These are phyloP conservation scores for Cottoperca gobio DNA, from an alignment of 2,797 vertebrate genomes.

Conservation along the genomic window DNA sequence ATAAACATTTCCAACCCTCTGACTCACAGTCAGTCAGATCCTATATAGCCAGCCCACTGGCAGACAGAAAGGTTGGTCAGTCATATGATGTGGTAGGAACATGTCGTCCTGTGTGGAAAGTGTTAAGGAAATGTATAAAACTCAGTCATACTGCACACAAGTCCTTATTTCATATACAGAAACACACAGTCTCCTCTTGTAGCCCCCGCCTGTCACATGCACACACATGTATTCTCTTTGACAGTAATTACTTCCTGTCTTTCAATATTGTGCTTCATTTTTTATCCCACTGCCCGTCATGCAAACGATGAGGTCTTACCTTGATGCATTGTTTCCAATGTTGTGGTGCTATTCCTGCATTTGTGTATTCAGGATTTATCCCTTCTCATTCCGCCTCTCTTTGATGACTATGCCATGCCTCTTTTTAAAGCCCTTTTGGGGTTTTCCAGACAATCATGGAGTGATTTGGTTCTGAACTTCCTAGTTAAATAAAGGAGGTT, in stretches of 20 bases:
- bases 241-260: not conserved
- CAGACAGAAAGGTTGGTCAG: conserved; percentile 6
- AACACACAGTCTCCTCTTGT: not conserved
- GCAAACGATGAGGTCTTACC: conserved; percentile 20
- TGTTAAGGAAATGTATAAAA: not conserved
- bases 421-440: not conserved
- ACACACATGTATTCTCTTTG: not conserved
- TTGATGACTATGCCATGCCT: not conserved
- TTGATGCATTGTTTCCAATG: conserved; percentile 23
- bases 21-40: conserved; percentile 4
- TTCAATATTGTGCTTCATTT: not conserved
- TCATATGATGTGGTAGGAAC: conserved; percentile 15
- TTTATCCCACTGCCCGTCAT: not conserved
- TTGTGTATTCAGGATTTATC: not conserved
- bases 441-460: conserved; percentile 8
- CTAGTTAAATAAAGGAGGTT: conserved; percentile 55
- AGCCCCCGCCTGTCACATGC: not conserved
- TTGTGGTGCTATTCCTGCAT: not conserved
- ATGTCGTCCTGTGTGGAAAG: not conserved
- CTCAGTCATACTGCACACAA: not conserved
- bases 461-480: conserved; percentile 46
- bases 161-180: not conserved
- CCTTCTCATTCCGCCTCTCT: conserved; percentile 1
- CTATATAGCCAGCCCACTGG: not conserved
- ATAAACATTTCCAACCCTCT: not conserved